Conservation (phyloP, 2,113 vertebrate species). For the Campylorhamphus procurvoides region DNA sequence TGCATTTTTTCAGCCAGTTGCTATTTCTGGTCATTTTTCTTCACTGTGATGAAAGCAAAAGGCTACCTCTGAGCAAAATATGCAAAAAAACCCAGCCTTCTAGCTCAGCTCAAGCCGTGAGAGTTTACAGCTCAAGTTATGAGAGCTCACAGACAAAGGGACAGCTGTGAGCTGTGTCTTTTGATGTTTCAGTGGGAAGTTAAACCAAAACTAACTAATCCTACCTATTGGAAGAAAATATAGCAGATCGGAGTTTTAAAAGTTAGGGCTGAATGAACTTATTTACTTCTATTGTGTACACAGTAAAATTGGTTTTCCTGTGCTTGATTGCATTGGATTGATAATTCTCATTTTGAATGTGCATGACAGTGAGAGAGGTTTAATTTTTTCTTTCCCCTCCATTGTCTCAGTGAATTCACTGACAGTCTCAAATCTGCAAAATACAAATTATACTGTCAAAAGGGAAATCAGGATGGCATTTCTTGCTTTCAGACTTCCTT, state of each 20-base stretch:
- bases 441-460: not conserved
- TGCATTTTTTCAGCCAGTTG: not conserved
- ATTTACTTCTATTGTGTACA: not conserved
- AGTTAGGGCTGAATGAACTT: not conserved
- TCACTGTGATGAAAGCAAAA: not conserved
- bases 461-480: not conserved
- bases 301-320: not conserved
- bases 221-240: not conserved
- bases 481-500: constrained; percentile 1
- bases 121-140: not conserved
- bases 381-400: not conserved
- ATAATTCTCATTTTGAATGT: not conserved
- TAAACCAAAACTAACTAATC: not conserved
- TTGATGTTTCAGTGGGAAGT: not conserved
- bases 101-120: not conserved
- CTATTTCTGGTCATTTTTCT: not conserved
- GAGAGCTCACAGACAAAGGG: not conserved
- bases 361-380: not conserved
- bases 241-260: not conserved
- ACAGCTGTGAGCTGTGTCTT: not conserved
- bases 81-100: not conserved
- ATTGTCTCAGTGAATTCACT: not conserved
- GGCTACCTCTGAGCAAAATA: not conserved
- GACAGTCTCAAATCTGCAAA: not conserved
- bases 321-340: not conserved